Percentiles rank a stretch among this genome's conserved stretches.
phyloP scores from a whole-genome alignment of 2,113 vertebrate species.

The Coracopsis vasa region DNA sequence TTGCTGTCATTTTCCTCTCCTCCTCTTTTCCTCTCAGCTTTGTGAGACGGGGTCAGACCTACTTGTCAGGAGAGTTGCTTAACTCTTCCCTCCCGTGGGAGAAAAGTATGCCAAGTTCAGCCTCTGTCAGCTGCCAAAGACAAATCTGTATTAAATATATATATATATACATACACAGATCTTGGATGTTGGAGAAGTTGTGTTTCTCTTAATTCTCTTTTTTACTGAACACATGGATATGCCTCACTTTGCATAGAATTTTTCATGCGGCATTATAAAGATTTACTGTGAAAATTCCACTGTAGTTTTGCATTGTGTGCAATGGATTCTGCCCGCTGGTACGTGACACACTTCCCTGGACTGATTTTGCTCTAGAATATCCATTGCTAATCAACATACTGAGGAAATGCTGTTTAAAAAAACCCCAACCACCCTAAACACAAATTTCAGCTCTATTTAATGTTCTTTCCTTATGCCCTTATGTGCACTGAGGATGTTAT shows the following conservation, averaged over 20 bases:
- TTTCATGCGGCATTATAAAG: not conserved
- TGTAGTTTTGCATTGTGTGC: not conserved
- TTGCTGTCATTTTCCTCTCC: not conserved
- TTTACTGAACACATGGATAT: not conserved
- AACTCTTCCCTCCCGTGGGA: not conserved
- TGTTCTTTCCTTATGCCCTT: not conserved
- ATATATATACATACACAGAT: not conserved
- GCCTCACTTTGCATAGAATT: not conserved
- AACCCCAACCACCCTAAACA: accelerated
- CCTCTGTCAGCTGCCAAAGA: not conserved
- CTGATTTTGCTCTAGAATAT: not conserved
- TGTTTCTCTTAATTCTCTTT: not conserved
- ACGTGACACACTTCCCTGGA: not conserved
- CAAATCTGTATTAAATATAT: not conserved
- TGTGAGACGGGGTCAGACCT: not conserved
- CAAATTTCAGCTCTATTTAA: not conserved
- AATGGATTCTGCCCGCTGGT: not conserved
- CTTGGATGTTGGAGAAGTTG: not conserved
- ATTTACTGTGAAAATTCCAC: not conserved
- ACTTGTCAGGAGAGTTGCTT: not conserved
- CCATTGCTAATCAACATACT: not conserved
- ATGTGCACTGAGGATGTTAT: not conserved
- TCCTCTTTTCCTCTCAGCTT: not conserved
- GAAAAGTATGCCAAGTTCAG: not conserved
- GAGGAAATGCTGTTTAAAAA: not conserved